Evolutionary conservation across 2,113 vertebrate genomes (phyloP).

Genomic region (Thinocorus orbignyianus): DNA sequence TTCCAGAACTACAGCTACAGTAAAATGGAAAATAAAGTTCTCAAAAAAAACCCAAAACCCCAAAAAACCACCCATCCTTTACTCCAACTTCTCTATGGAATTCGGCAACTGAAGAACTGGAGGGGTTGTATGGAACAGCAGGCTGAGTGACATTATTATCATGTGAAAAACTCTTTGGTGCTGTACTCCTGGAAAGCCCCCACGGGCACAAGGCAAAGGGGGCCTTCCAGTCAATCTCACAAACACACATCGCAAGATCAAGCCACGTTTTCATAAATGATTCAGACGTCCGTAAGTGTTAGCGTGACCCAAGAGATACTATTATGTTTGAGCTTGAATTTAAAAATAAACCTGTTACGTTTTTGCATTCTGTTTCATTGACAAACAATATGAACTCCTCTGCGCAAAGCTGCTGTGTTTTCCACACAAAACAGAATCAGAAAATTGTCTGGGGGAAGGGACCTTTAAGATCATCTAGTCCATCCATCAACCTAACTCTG

Average conservation of each 20-base stretch:
- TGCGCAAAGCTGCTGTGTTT: not conserved
- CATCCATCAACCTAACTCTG: too few relatives aligned
- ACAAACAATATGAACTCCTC: not conserved
- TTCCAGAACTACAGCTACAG: not conserved
- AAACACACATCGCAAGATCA: not conserved
- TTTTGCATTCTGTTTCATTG: constrained; percentile 17
- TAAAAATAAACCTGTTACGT: constrained; percentile 19
- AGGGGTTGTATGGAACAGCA: not conserved
- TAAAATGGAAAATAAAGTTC: not conserved
- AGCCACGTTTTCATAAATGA: not conserved
- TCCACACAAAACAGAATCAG: not conserved
- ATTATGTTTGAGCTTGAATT: constrained; percentile 15
- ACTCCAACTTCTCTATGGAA: not conserved
- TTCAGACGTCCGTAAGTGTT: not conserved
- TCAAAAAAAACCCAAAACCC: not conserved
- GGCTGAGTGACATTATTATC: not conserved
- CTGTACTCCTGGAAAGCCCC: not conserved
- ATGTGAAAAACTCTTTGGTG: not conserved
- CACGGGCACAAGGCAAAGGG: not conserved
- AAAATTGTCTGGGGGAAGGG: too few relatives aligned
- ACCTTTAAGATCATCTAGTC: too few relatives aligned
- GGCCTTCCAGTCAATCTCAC: not conserved
- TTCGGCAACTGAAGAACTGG: not conserved
- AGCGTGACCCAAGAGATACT: not conserved
- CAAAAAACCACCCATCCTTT: too few relatives aligned